A percentile compares a stretch with the other conserved stretches of the same genome.
Evolutionary conservation across 2,113 vertebrate genomes (phyloP).

Genomic region (Saimiri boliviensis): DNA sequence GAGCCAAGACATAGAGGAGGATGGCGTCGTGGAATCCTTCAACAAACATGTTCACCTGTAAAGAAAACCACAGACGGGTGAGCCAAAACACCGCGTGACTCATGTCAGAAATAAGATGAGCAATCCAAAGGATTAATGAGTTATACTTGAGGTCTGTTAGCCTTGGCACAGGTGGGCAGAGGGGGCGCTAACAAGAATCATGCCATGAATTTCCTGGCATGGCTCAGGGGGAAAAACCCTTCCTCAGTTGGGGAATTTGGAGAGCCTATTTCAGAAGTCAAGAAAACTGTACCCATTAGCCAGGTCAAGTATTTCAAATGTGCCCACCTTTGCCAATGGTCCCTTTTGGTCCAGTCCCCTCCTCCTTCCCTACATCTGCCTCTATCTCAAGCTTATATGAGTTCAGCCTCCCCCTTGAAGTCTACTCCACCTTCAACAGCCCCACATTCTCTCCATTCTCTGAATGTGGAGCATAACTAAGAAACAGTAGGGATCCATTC

Average conservation of each 20-base stretch:
- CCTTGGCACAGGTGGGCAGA: background rate
- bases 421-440: background rate
- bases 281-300: background rate
- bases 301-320: background rate
- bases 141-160: background rate
- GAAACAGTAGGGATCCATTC: background rate
- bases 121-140: background rate
- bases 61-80: conserved; percentile 52
- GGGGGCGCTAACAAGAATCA: background rate
- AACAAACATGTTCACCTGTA: conserved; percentile 98
- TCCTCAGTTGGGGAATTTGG: background rate
- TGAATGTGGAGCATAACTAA: background rate
- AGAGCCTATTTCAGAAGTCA: background rate
- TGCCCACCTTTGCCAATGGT: background rate
- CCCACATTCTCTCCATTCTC: background rate
- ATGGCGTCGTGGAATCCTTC: conserved; percentile 98
- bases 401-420: background rate
- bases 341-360: background rate
- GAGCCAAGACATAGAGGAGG: conserved; percentile 93
- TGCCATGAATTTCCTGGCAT: background rate
- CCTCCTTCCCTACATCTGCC: background rate
- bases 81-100: background rate
- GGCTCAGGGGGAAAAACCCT: background rate
- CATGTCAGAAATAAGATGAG: background rate
- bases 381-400: background rate